phyloP scores from a whole-genome alignment of 2,113 vertebrate species.

The Platysteira castanea region DNA sequence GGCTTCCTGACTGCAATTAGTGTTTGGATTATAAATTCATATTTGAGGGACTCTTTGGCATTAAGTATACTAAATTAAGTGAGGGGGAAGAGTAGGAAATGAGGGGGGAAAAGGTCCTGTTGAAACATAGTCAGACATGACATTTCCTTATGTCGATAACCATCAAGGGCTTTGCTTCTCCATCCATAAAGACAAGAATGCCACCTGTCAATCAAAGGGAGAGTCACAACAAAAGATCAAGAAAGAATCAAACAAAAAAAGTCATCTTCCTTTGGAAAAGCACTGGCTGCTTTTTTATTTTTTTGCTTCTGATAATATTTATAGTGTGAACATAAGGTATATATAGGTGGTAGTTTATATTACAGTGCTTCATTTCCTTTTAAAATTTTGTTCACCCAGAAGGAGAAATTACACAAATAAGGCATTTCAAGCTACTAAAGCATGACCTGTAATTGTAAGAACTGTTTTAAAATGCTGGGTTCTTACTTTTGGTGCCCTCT shows the following conservation, averaged over 20 bases:
- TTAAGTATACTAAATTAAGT: constrained; percentile 69
- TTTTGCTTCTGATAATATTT: constrained; percentile 28
- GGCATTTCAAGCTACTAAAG: constrained; percentile 47
- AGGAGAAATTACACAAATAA: constrained; percentile 70
- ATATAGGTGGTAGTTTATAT: constrained; percentile 47
- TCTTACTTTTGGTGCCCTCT: not conserved
- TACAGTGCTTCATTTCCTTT: constrained; percentile 55
- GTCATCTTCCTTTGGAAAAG: constrained; percentile 11
- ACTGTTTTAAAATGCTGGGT: constrained; percentile 47
- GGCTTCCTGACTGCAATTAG: constrained; percentile 62
- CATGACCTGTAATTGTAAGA: constrained; percentile 39
- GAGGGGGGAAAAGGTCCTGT: constrained; percentile 42
- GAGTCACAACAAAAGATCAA: constrained; percentile 48
- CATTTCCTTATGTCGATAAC: constrained; percentile 93
- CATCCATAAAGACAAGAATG: constrained; percentile 88
- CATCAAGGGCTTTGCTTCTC: constrained; percentile 84
- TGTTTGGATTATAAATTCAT: constrained; percentile 54
- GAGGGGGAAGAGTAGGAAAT: constrained; percentile 35
- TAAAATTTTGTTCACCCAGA: constrained; percentile 61
- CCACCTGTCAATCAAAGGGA: constrained; percentile 87
- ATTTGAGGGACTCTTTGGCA: constrained; percentile 55
- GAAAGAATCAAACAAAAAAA: constrained; percentile 41
- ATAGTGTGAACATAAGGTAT: constrained; percentile 11
- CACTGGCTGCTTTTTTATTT: not conserved
- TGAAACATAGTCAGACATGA: constrained; percentile 80